Evolutionary conservation across 2,888 invertebrate species (phyloP).

Genomic region (Conomelus anceps): DNA sequence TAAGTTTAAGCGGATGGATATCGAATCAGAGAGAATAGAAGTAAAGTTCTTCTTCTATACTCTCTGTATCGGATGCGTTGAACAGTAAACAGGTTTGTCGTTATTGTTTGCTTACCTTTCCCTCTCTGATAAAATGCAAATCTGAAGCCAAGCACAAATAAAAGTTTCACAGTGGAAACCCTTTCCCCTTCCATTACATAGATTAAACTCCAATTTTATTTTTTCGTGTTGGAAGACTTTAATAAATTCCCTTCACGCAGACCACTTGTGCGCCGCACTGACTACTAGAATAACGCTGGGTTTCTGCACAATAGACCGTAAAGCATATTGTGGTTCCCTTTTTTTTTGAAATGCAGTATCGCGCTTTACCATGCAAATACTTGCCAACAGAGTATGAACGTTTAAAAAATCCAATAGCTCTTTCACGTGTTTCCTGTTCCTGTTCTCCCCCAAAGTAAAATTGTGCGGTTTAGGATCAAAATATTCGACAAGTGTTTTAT

Average conservation of each 20-base stretch:
- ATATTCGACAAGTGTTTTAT: neutral
- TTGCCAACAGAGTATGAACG: neutral
- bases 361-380: neutral
- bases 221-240: neutral
- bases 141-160: neutral
- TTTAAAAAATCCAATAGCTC: neutral
- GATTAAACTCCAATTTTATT: conserved; percentile 6
- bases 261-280: neutral
- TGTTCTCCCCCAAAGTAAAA: neutral
- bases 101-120: neutral
- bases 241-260: neutral
- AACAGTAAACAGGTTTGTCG: neutral
- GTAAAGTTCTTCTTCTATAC: too few species aligned
- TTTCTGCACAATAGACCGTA: neutral
- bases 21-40: too few species aligned
- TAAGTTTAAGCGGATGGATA: neutral
- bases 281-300: neutral
- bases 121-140: neutral
- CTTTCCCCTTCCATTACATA: conserved; percentile 4
- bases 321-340: neutral
- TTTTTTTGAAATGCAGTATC: neutral
- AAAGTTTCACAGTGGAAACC: neutral
- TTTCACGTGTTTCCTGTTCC: neutral
- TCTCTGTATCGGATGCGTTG: too few species aligned
- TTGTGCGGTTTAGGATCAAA: neutral